These are phyloP conservation scores for Garra rufa DNA, from an alignment of 2,113 vertebrate genomes.

Conservation along the genomic window DNA sequence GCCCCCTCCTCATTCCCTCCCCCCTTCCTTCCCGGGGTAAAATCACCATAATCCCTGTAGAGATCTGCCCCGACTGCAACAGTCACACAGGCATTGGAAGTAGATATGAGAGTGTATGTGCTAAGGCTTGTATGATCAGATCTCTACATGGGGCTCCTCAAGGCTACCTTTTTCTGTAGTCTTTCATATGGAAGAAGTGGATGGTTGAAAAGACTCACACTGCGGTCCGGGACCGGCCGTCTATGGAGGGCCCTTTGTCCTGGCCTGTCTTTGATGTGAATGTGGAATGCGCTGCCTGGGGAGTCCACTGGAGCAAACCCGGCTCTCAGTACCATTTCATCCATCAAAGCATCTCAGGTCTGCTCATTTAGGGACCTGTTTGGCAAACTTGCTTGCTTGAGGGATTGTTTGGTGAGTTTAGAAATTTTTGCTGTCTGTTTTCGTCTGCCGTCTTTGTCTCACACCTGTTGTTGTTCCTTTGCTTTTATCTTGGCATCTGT, in stretches of 20 bases:
- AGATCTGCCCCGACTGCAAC: constrained; percentile 62
- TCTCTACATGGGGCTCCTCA: constrained; percentile 25
- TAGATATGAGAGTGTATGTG: constrained; percentile 40
- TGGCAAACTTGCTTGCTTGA: constrained; percentile 45
- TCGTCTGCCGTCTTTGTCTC: constrained; percentile 23
- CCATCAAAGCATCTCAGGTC: constrained; percentile 43
- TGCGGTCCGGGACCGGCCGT: constrained; percentile 46
- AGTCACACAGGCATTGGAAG: constrained; percentile 55
- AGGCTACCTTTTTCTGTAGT: constrained; percentile 22
- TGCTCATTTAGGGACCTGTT: constrained; percentile 33
- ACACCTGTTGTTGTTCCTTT: constrained; percentile 27
- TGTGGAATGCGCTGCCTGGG: constrained; percentile 68
- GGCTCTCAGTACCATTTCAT: constrained; percentile 27
- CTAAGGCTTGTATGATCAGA: constrained; percentile 30
- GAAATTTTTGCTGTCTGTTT: constrained; percentile 22
- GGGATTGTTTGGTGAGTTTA: constrained; percentile 71
- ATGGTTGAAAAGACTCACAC: constrained; percentile 43
- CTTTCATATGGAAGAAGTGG: constrained; percentile 45
- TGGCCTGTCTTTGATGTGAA: constrained; percentile 69
- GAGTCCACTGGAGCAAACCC: constrained; percentile 60
- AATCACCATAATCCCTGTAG: constrained; percentile 65
- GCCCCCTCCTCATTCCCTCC: constrained; percentile 61
- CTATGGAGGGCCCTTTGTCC: constrained; percentile 59
- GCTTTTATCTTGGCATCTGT: constrained; percentile 36
- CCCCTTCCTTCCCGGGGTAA: constrained; percentile 62